phyloP scores from a whole-genome alignment of 2,888 invertebrate species.

The Ennomos erosarius region DNA sequence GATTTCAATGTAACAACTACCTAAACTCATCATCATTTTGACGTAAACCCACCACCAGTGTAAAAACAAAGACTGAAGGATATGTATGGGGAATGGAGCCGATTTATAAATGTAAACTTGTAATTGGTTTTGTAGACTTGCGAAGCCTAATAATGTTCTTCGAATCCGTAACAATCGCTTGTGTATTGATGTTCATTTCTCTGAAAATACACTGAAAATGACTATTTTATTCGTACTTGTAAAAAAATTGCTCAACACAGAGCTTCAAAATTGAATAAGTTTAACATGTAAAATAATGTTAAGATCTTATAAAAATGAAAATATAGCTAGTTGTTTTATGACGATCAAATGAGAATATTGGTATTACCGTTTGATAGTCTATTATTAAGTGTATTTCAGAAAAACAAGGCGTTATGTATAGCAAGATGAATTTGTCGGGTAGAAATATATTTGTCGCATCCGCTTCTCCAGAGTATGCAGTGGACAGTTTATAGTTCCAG shows the following conservation, averaged over 20 bases:
- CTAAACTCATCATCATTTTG: constrained; percentile 18
- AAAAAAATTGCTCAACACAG: constrained; percentile 7
- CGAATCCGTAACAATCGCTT: constrained; percentile 20
- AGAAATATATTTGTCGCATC: constrained; percentile 14
- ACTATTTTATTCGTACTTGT: constrained; percentile 9
- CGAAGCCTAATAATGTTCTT: constrained; percentile 48
- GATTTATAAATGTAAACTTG: constrained; percentile 43
- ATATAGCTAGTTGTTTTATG: constrained; percentile 9
- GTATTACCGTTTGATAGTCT: constrained; percentile 12
- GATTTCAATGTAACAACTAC: too few relatives aligned
- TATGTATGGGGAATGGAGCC: constrained; percentile 51
- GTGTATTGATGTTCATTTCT: constrained; percentile 16
- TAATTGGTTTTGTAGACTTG: constrained; percentile 53
- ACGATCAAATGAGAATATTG: constrained; percentile 14
- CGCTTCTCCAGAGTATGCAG: neutral
- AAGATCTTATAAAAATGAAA: constrained; percentile 17
- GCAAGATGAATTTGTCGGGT: constrained; percentile 5
- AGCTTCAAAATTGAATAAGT: constrained; percentile 4
- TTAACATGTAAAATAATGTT: constrained; percentile 10
- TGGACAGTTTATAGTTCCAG: constrained; percentile 1
- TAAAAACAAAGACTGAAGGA: constrained; percentile 68
- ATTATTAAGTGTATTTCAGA: constrained; percentile 21
- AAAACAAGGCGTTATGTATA: constrained; percentile 8
- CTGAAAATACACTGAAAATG: constrained; percentile 20
- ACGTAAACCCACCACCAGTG: constrained; percentile 41